These are phyloP conservation scores for Megathymus violae DNA, from an alignment of 1,140 invertebrate species.

Conservation along the genomic window DNA sequence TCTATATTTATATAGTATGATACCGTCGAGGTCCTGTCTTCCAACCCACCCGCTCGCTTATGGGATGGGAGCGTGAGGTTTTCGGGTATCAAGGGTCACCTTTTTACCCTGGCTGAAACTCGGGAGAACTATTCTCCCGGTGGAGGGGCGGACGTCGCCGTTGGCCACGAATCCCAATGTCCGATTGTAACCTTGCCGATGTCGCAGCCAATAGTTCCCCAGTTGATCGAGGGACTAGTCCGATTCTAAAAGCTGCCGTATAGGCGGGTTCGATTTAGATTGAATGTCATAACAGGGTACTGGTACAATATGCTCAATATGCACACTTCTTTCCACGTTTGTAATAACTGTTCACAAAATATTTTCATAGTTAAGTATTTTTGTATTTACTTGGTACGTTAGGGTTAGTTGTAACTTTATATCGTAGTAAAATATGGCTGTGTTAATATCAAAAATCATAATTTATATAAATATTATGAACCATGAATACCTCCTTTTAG, in stretches of 20 bases:
- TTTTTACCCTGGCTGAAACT: too few relatives aligned
- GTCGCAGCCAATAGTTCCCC: too few relatives aligned
- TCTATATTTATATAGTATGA: too few relatives aligned
- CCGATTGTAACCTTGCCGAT: too few relatives aligned
- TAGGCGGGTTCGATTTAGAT: slow-evolving; percentile 40
- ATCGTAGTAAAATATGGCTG: slow-evolving; percentile 77
- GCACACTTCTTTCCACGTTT: slow-evolving; percentile 47
- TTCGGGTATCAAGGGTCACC: too few relatives aligned
- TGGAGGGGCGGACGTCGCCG: too few relatives aligned
- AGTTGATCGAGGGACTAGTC: too few relatives aligned
- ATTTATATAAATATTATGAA: slow-evolving; percentile 76
- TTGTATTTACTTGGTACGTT: slow-evolving; percentile 50
- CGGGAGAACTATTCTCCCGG: too few relatives aligned
- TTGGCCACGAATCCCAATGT: too few relatives aligned
- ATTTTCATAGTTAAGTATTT: slow-evolving; percentile 53
- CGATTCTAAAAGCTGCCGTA: slow-evolving; percentile 46
- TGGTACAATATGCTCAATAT: slow-evolving; percentile 63
- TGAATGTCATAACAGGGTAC: slow-evolving; percentile 62
- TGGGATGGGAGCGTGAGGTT: too few relatives aligned
- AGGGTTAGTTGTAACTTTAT: slow-evolving; percentile 59
- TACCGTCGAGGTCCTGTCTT: too few relatives aligned
- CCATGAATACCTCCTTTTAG: slow-evolving; percentile 78
- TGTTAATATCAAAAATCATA: slow-evolving; percentile 81
- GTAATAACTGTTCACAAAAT: slow-evolving; percentile 56
- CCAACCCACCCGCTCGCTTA: too few relatives aligned